A percentile compares a stretch with the other conserved stretches of the same genome.
These are phyloP conservation scores for Pseudomyrmex pallidus DNA, from an alignment of 1,140 invertebrate species.

Conservation along the genomic window DNA sequence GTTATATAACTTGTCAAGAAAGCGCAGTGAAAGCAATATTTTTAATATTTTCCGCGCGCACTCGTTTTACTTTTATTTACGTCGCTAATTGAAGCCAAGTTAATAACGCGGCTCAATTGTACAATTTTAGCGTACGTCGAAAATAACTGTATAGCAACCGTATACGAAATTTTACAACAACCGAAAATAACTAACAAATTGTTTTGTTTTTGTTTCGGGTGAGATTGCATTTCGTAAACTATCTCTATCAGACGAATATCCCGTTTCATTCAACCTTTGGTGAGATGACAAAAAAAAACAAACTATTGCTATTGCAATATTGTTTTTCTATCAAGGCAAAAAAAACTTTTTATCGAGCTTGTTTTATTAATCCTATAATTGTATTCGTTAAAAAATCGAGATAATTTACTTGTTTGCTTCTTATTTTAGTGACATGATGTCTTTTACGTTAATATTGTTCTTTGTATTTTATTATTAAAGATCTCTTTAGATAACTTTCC, in stretches of 20 bases:
- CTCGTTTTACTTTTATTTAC: background rate
- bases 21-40: background rate
- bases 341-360: background rate
- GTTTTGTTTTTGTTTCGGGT: constrained; percentile 73
- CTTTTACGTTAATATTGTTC: too few species aligned
- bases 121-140: background rate
- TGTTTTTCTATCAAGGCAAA: background rate
- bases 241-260: background rate
- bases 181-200: constrained; percentile 16
- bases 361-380: background rate
- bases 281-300: background rate
- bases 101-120: background rate
- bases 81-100: background rate
- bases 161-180: background rate
- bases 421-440: too few species aligned
- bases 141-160: background rate
- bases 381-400: too few species aligned
- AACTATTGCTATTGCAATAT: background rate
- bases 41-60: background rate
- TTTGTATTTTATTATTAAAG: too few species aligned
- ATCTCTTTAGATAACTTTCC: too few species aligned
- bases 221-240: constrained; percentile 36
- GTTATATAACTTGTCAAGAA: background rate
- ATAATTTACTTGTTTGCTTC: too few species aligned
- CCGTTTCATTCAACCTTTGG: background rate